Evolutionary conservation across 2,797 vertebrate genomes (phyloP), one percentile per base, ranked within the genome.

Genomic region (Tenualosa thibaudeaui): DNA sequence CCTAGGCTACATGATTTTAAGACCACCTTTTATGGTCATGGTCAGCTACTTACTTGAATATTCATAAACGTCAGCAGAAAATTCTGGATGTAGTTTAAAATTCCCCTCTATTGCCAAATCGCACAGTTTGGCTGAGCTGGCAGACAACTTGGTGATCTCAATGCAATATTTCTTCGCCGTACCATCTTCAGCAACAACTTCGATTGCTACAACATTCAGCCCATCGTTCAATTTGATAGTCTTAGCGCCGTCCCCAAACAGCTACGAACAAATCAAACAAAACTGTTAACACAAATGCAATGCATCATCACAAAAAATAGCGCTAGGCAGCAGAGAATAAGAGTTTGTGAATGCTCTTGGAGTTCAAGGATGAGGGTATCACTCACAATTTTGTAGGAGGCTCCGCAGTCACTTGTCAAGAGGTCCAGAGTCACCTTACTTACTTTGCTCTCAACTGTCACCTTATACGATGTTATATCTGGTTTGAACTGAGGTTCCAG

Each of bases 151-250:
- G 24, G 84, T 92, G 56, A 95, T 85, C 51, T 92, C 91, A 50
- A 93, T 86, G 2, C 71, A 58, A 87, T 96, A 95, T 31, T 84
- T 94, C 89, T 95, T 94, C 0, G 85, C 0, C 6, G 93, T 93
- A 19, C 94, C 94, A 87, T 95, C 93, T 86, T 95, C 94, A 40
- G 95, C 92, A 4, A 93, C 89, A 85, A 95, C 93, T 56, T 95
- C 93, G 19, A 94, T 88, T 1, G 91, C 89, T 17, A 93, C 89
- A 81, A n/a, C 85, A 90, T 92, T 95, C 53, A 90, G 7, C 6
- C 92, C 94, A 51, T 92, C 90, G 5, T 86, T 89, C 82, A 95
- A 89, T 68, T 85, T 83, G 60, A 95, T 75, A 1, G 56, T 75
- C 22, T 90, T 92, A 81, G 91, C 92, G 19, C 91, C 90, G 17